Conservation (phyloP, 2,113 vertebrate species). For the Amphilophus citrinellus region DNA sequence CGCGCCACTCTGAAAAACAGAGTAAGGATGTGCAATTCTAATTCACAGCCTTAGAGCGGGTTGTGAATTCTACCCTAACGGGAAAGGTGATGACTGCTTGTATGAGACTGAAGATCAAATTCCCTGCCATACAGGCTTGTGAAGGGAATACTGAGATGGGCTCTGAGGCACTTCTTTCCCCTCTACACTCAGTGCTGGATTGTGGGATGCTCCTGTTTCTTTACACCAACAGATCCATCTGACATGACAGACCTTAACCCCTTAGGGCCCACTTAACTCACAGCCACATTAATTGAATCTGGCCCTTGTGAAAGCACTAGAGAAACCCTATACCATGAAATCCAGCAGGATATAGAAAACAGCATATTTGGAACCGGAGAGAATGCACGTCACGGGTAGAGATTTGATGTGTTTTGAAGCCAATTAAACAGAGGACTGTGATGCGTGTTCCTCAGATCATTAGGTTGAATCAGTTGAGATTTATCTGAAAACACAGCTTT, state of each 20-base stretch:
- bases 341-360: conserved; percentile 30
- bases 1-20: conserved; percentile 3
- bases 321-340: conserved; percentile 45
- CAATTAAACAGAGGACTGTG: conserved; percentile 37
- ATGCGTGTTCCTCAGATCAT: conserved; percentile 66
- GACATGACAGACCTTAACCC: conserved; percentile 79
- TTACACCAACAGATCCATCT: conserved; percentile 74
- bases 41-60: background rate
- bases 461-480: conserved; percentile 60
- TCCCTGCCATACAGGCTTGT: conserved; percentile 46
- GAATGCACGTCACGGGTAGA: conserved; percentile 41
- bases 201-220: conserved; percentile 62
- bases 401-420: conserved; percentile 60
- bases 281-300: conserved; percentile 73
- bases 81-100: conserved; percentile 36
- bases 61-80: conserved; percentile 22
- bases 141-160: conserved; percentile 58
- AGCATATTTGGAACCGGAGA: conserved; percentile 59
- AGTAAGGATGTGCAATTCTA: conserved; percentile 4
- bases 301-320: conserved; percentile 52
- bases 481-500: conserved; percentile 56
- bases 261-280: conserved; percentile 76
- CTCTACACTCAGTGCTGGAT: conserved; percentile 46
- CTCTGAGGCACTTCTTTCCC: conserved; percentile 51
- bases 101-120: conserved; percentile 54